Base-by-base conservation (phyloP, 2,113 vertebrate genomes). In the Mastomys coucha region DNA sequence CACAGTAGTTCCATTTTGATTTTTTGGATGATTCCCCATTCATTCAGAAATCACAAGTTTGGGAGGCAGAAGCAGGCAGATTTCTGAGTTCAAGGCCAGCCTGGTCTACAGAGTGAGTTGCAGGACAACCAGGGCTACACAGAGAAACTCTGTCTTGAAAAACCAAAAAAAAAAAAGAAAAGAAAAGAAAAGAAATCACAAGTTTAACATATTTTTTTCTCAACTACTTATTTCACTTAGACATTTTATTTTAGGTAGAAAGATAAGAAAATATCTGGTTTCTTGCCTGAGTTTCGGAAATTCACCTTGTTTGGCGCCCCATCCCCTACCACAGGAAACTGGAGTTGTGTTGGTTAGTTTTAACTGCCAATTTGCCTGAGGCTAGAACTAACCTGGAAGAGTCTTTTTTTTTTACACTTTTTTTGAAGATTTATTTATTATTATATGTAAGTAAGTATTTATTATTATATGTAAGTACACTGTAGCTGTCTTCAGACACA, bases 41-140 rank as follows among this genome's bases (percentile, higher is more conserved):
- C 69, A 60, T 60, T 94, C 76, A 88, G 60, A 88, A 94, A 78
- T 19, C 69, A 28, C 49, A 56, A 70, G 39, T 42, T 88, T 92
- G 45, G 45, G 45, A 45, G 45, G 45, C 45, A 45, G 45, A 45
- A 45, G 45, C 45, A 45, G 45, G 45, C 45, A 45, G 45, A 45
- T 45, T 45, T 45, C 45, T 45, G 45, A 45, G 45, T 45, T 45
- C 45, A 45, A 45, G 45, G 45, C 45, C 45, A 45, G 45, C 45
- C 45, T 45, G 45, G 45, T 45, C 45, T 45, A 45, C 45, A 45
- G 45, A 45, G 45, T 45, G 45, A 45, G 45, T 45, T 45, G 3
- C 45, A 45, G 45, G 45, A 45, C 45, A 45, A 45, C 45, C 45
- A 45, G 45, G 45, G 45, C 45, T 45, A 45, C 45, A 45, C 45